Conservation (phyloP, 2,888 invertebrate species). For the Buathra laborator region DNA sequence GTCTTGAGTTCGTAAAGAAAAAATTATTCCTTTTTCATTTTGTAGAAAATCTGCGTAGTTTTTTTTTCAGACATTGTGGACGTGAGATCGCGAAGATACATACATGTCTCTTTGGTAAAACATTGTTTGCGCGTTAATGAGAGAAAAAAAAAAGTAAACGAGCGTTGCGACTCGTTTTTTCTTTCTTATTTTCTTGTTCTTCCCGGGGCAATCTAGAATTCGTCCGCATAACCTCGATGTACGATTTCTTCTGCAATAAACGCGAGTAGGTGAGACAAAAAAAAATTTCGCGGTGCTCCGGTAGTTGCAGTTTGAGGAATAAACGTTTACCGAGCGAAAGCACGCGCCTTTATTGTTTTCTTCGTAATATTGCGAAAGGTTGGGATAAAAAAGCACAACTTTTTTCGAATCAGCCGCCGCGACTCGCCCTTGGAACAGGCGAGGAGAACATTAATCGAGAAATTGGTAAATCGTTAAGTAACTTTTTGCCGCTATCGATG, state of each 20-base stretch:
- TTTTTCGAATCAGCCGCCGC: constrained; percentile 43
- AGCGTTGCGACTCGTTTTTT: constrained; percentile 45
- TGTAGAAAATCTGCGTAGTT: constrained; percentile 45
- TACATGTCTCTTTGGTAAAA: background rate
- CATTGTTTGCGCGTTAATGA: background rate
- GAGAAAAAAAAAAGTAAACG: background rate
- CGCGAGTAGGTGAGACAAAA: constrained; percentile 9
- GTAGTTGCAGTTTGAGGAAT: background rate
- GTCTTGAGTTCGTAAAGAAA: constrained; percentile 71
- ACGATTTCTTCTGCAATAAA: constrained; percentile 64
- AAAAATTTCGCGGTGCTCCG: constrained; percentile 23
- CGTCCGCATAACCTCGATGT: constrained; percentile 41
- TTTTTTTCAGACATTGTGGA: constrained; percentile 6
- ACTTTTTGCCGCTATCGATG: background rate
- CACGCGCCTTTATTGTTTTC: background rate
- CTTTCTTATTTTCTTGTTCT: constrained; percentile 29
- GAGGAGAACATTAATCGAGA: constrained; percentile 51
- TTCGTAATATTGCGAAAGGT: background rate
- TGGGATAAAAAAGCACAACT: constrained; percentile 23
- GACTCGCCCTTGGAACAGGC: constrained; percentile 67
- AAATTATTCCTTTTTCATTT: constrained; percentile 30
- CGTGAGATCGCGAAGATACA: background rate
- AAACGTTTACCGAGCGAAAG: constrained; percentile 3
- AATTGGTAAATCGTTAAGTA: constrained; percentile 70
- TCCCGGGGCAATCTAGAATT: constrained; percentile 58